A percentile compares a stretch with the other conserved stretches of the same genome.
Conservation (phyloP, 2,113 vertebrate species). For the Sigmodon hispidus region DNA sequence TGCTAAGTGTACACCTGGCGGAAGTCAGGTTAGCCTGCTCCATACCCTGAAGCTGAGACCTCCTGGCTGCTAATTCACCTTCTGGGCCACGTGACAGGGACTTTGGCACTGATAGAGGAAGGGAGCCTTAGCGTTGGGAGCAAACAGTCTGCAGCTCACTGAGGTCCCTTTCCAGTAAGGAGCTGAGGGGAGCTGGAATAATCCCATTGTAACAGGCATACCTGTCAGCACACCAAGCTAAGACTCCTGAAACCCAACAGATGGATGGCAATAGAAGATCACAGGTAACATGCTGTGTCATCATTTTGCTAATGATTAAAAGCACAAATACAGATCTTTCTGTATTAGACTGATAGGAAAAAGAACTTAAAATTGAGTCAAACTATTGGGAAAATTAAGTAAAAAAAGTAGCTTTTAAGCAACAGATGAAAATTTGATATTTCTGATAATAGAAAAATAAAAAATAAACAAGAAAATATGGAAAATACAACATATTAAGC, state of each 20-base stretch:
- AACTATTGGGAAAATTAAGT: neutral
- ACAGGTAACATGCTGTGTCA: neutral
- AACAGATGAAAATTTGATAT: neutral
- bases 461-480: neutral
- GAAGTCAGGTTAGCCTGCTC: neutral
- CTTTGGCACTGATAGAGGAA: neutral
- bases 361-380: neutral
- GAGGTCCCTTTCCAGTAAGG: neutral
- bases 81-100: neutral
- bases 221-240: neutral
- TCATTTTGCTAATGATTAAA: neutral
- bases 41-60: neutral
- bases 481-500: neutral
- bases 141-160: neutral
- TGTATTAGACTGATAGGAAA: neutral
- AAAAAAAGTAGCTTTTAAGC: neutral
- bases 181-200: neutral
- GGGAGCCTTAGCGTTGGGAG: neutral
- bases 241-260: neutral
- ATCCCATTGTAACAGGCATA: neutral
- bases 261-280: neutral
- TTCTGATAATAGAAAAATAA: neutral
- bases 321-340: neutral
- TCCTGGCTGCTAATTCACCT: neutral
- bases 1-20: neutral